Base-by-base conservation (phyloP, 1,140 invertebrate genomes). In the Euwallacea fornicatus region DNA sequence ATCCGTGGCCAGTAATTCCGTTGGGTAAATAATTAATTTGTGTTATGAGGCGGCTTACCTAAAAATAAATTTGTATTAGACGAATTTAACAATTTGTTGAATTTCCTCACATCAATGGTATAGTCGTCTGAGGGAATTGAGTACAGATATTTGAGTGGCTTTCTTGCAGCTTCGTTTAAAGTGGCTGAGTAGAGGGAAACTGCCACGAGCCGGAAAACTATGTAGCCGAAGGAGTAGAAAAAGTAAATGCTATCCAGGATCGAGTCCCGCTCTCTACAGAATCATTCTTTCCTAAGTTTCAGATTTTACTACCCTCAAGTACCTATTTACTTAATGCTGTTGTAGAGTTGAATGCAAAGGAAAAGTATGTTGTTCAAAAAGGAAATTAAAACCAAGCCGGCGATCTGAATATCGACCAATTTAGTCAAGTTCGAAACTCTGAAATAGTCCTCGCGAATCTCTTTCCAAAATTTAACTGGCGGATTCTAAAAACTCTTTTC, bases 331-430 rank as follows among this genome's bases (percentile, higher is more conserved):
- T 88, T 86, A 13, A 92, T 79, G 58, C 86, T 90, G 72, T 90
- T 89, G 2, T 91, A 84, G n/a, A 92, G 83, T 76, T 92, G 90
- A 0, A 90, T 81, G 63, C 89, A 91, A 47, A 91, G 88, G 64
- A 90, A 91, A 75, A 90, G 90, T 0, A 91, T 78, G 78, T 91
- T 91, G 74, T 88, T 90, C 1, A 84, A 84, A 67, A 90, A 91
- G 0, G 89, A 90, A 8, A 90, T 77, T 0, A 91, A 79, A 8
- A 89, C 85, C 2, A 91, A 84, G 16, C 82, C 80, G 0, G 87
- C 85, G 21, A 90, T 81, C 53, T 83, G 76, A 43, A 84, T 77
- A 70, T 89, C 88, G 9, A 87, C 81, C 43, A 79, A 80, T 73
- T 84, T 85, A 8, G 85, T 86, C 0, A 89, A 75, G 15, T 80